Conservation (phyloP, 2,113 vertebrate genomes). For the Tychaedon coryphoeus region DNA sequence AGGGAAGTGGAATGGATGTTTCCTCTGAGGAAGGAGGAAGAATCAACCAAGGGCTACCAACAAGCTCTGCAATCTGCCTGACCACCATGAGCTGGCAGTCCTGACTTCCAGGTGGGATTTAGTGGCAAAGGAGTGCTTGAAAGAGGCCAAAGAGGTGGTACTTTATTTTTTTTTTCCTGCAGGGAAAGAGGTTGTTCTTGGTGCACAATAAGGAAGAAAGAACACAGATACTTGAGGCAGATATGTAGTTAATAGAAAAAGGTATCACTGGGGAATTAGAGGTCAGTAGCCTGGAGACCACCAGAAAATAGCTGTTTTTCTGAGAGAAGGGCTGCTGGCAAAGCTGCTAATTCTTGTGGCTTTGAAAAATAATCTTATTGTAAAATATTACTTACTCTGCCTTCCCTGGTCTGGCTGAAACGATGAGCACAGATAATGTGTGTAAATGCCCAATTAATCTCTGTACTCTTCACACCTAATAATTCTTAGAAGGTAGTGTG, state of each 20-base stretch:
- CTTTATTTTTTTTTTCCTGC: background rate
- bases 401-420: background rate
- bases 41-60: background rate
- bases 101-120: background rate
- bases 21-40: background rate
- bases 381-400: background rate
- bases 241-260: background rate
- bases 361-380: background rate
- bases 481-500: background rate
- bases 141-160: background rate
- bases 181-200: background rate
- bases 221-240: background rate
- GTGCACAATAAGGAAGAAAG: background rate
- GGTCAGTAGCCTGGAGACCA: background rate
- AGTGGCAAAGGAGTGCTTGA: background rate
- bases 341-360: background rate
- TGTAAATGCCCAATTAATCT: background rate
- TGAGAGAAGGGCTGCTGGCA: background rate
- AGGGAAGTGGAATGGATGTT: background rate
- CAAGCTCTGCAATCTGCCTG: background rate
- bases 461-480: background rate
- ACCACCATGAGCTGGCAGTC: background rate
- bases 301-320: background rate
- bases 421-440: background rate
- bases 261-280: background rate